Evolutionary conservation across 2,113 vertebrate genomes (phyloP), one percentile per base, ranked within the genome.

Genomic region (Tupaia tana): DNA sequence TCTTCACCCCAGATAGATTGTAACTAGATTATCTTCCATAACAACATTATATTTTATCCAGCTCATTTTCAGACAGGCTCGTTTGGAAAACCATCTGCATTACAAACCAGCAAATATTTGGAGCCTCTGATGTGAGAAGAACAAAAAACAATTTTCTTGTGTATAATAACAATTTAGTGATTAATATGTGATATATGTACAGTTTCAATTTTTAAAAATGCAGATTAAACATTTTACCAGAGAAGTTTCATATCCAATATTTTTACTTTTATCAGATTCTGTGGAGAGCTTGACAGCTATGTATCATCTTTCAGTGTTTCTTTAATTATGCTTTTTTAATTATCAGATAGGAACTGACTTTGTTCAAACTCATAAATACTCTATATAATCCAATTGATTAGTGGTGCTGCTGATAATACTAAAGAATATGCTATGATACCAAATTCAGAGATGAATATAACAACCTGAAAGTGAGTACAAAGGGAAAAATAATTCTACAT

Each of bases 131-230:
- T 52, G 19, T 92, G 2, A 52, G n/a, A 74, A 82, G 59, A 94
- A 24, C 54, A 84, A 91, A 90, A 14, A 31, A 18, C 29, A 14
- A 16, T 8, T 92, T 61, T 56, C 14, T 73, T 69, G 3, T 74
- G 16, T 69, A 77, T 18, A 93, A 74, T 52, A 96, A 82, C 7
- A 86, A 15, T 43, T 93, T 18, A 52, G 6, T 91, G 14, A 59
- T 95, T 95, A 80, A 43, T 93, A 93, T 58, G n/a, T 94, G 34
- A 96, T 43, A 59, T 56, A 87, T 91, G 63, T 29, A 67, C 73
- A 86, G 27, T 91, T 97, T 96, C 10, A 86, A 31, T 89, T 95
- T 94, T 83, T 96, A 31, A 93, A 97, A 97, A 96, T 89, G 14
- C 6, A 71, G 31, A 94, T n/a, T 34, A 63, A 95, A 9, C 15